phyloP scores from a whole-genome alignment of 2,113 vertebrate species.

The Bubo bubo region DNA sequence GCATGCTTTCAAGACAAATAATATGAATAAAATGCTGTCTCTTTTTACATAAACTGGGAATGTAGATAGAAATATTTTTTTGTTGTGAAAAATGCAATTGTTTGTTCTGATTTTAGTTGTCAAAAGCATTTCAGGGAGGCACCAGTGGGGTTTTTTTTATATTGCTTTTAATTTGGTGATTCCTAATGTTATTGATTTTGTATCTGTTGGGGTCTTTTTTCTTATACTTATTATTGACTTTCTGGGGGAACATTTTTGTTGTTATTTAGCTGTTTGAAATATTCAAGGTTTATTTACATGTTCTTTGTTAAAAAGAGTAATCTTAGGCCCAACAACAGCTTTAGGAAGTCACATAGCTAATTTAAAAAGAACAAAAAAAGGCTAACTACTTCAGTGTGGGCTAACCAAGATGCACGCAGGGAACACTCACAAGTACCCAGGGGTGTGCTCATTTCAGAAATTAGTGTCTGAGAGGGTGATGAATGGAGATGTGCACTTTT shows the following conservation, averaged over 20 bases:
- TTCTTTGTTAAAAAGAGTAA: not conserved
- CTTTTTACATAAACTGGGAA: not conserved
- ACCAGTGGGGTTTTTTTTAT: not conserved
- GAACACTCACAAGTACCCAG: not conserved
- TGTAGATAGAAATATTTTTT: not conserved
- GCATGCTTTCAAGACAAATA: not conserved
- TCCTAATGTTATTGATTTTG: not conserved
- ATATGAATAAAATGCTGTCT: not conserved
- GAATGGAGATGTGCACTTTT: not conserved
- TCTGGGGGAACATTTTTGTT: not conserved
- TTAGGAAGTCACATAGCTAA: not conserved
- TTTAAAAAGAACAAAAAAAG: not conserved
- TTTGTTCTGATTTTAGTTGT: not conserved
- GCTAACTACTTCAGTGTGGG: not conserved
- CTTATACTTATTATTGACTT: not conserved
- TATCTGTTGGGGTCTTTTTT: not conserved
- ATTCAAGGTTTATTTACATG: not conserved
- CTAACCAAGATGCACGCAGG: fast-evolving
- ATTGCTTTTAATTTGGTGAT: not conserved
- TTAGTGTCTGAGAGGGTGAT: not conserved
- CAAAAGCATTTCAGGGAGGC: not conserved
- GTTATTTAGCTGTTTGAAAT: not conserved
- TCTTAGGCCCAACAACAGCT: not conserved
- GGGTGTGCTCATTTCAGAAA: not conserved
- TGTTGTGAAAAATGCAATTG: not conserved